A percentile compares a stretch with the other conserved stretches of the same genome.
phyloP scores from a whole-genome alignment of 2,113 vertebrate species.

The Rhadina sibilatrix region DNA sequence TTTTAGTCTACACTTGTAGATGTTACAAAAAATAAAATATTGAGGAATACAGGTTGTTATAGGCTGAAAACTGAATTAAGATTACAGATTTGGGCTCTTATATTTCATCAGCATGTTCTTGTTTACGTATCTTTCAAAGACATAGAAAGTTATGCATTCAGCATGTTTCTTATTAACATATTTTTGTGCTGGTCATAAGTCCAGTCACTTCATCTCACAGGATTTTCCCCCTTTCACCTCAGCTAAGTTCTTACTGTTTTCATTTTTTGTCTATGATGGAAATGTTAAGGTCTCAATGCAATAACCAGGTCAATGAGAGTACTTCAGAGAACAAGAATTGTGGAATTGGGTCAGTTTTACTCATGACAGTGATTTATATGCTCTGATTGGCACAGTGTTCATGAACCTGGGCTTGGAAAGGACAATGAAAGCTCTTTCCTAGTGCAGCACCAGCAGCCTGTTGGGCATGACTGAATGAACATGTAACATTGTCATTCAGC shows the following conservation, averaged over 20 bases:
- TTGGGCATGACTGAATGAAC: background rate
- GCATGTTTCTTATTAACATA: background rate
- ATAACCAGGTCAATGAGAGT: background rate
- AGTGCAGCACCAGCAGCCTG: background rate
- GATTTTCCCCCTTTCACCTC: background rate
- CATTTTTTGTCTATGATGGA: background rate
- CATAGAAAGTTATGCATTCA: background rate
- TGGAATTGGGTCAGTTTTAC: background rate
- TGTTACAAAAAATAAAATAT: background rate
- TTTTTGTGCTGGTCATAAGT: background rate
- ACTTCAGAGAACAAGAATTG: background rate
- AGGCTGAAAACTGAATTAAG: background rate
- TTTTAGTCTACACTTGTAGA: background rate
- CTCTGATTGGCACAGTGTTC: accelerated
- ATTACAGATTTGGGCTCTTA: background rate
- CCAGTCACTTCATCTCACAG: background rate
- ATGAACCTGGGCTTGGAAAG: background rate
- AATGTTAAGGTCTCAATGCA: background rate
- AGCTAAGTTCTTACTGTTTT: background rate
- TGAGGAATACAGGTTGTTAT: background rate
- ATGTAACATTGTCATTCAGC: accelerated
- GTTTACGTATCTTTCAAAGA: background rate
- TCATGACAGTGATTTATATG: background rate
- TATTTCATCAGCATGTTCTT: background rate
- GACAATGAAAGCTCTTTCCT: background rate